Evolutionary conservation across 2,797 vertebrate species (phyloP).

Genomic region (Sphaeramia orbicularis): DNA sequence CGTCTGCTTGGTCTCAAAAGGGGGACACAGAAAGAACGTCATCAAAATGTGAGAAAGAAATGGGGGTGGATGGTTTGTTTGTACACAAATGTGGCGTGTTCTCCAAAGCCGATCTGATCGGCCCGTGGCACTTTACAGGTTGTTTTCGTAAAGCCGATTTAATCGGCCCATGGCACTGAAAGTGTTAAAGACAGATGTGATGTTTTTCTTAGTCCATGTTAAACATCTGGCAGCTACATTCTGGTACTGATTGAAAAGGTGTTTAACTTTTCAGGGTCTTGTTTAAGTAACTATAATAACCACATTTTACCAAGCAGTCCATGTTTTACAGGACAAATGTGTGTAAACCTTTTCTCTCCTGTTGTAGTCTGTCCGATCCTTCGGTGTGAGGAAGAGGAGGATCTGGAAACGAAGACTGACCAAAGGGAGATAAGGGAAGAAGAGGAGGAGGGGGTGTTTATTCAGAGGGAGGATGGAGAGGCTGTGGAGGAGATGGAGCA

Average conservation of each 20-base stretch:
- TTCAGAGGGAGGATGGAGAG: conserved; percentile 47
- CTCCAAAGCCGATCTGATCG: no score
- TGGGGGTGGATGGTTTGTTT: no score
- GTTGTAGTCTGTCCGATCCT: conserved; percentile 80
- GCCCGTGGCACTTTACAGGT: no score
- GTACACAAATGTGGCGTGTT: no score
- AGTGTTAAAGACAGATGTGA: neutral
- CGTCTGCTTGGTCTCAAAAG: no score
- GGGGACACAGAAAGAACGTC: no score
- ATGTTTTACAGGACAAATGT: conserved; percentile 12
- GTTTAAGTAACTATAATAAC: neutral
- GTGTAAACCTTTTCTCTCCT: conserved; percentile 26
- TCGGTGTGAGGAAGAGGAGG: conserved; percentile 82
- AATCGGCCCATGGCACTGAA: no score
- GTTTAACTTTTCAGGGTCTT: neutral
- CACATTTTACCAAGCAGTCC: neutral
- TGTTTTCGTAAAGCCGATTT: no score
- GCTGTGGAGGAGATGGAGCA: conserved; percentile 6
- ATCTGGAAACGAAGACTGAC: conserved; percentile 59
- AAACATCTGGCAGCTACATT: neutral
- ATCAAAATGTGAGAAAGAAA: no score
- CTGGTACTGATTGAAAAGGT: neutral
- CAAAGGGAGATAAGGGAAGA: conserved; percentile 19
- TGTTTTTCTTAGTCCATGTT: neutral
- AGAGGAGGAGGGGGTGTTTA: conserved; percentile 35